Evolutionary conservation across 2,797 vertebrate genomes (phyloP).

Genomic region (Muscicapa comitata): DNA sequence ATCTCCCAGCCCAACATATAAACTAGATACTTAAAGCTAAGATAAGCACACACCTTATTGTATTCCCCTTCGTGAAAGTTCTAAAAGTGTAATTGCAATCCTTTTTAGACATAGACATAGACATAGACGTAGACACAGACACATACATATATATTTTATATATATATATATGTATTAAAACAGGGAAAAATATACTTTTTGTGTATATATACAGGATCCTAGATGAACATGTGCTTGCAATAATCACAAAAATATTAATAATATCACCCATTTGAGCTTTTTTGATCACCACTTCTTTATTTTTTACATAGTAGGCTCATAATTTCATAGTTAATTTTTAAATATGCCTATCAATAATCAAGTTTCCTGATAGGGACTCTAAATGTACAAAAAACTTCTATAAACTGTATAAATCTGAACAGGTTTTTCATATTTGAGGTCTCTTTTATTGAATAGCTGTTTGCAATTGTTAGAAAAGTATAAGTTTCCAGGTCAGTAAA

Average conservation of each 20-base stretch:
- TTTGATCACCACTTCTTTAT: not conserved
- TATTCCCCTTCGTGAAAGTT: not conserved
- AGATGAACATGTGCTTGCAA: not conserved
- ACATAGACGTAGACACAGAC: not conserved
- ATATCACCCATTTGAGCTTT: not conserved
- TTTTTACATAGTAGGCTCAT: not conserved
- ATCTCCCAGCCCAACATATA: not conserved
- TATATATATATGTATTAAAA: not conserved
- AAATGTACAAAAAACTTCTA: not conserved
- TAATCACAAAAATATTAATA: not conserved
- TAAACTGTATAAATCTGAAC: not conserved
- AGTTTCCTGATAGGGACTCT: not conserved
- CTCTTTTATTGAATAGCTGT: not conserved
- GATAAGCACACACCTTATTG: not conserved
- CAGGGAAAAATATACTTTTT: not conserved
- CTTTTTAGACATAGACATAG: not conserved
- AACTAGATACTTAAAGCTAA: not conserved
- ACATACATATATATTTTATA: too few relatives aligned
- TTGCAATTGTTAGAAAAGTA: not conserved
- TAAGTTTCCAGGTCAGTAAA: conserved; percentile 33
- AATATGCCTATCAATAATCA: not conserved
- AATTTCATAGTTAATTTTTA: not conserved
- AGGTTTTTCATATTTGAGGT: not conserved
- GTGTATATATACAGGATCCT: not conserved
- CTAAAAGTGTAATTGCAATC: not conserved